phyloP scores from a whole-genome alignment of 2,888 invertebrate genomes.

The Pristionchus japonicus region DNA sequence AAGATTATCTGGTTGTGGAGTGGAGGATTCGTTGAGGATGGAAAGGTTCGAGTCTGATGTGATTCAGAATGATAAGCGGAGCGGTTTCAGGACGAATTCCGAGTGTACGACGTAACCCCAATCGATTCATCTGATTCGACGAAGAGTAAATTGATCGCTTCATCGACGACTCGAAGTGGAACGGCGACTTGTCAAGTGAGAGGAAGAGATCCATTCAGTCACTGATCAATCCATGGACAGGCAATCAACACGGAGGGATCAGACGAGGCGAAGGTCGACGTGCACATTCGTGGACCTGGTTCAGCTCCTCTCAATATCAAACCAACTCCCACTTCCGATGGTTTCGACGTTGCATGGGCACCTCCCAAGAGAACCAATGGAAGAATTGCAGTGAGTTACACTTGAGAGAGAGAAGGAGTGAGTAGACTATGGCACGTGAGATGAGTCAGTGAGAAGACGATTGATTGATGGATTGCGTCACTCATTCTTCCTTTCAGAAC shows the following conservation, averaged over 20 bases:
- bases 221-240: no score
- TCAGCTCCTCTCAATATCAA: slow-evolving; percentile 64
- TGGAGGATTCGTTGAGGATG: slow-evolving; percentile 69
- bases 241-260: slow-evolving; percentile 66
- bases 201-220: no score
- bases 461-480: slow-evolving; percentile 34
- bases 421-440: neutral
- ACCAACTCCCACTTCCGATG: slow-evolving; percentile 69
- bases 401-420: neutral
- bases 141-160: slow-evolving; percentile 68
- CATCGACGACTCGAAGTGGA: slow-evolving; percentile 70
- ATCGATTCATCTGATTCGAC: slow-evolving; percentile 65
- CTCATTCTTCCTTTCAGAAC: slow-evolving; percentile 60
- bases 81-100: slow-evolving; percentile 67
- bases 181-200: slow-evolving; percentile 65
- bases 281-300: slow-evolving; percentile 73
- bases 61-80: neutral
- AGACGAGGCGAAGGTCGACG: slow-evolving; percentile 66
- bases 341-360: slow-evolving; percentile 72
- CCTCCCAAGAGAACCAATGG: slow-evolving; percentile 72
- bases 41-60: slow-evolving; percentile 54
- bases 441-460: neutral
- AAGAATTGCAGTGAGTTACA: slow-evolving; percentile 56
- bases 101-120: slow-evolving; percentile 70
- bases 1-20: slow-evolving; percentile 74